phyloP scores from a whole-genome alignment of 2,113 vertebrate species.

The Daubentonia madagascariensis region DNA sequence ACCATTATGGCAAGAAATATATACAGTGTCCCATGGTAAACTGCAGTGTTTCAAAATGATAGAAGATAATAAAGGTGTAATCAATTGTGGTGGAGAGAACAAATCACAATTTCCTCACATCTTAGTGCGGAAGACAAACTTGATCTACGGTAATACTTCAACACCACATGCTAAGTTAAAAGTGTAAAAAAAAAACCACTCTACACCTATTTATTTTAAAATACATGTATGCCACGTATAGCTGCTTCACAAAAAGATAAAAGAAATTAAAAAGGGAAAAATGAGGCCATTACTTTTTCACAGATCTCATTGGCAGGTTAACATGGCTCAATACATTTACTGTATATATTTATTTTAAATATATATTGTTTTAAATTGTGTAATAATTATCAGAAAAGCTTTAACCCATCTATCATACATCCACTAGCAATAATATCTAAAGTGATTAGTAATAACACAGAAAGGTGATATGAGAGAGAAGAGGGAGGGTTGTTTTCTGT shows the following conservation, averaged over 20 bases:
- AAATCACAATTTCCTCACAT: constrained; percentile 83
- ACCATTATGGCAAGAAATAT: constrained; percentile 90
- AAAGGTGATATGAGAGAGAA: constrained; percentile 80
- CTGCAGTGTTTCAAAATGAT: constrained; percentile 86
- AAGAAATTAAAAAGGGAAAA: constrained; percentile 76
- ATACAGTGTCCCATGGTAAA: constrained; percentile 87
- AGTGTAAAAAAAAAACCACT: constrained; percentile 76
- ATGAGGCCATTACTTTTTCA: constrained; percentile 84
- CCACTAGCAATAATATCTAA: constrained; percentile 85
- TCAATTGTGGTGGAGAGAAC: constrained; percentile 81
- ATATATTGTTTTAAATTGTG: constrained; percentile 84
- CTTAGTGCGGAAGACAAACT: constrained; percentile 85
- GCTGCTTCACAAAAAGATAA: constrained; percentile 80
- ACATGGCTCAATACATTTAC: constrained; percentile 89
- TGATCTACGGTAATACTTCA: constrained; percentile 83
- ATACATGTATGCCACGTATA: constrained; percentile 85
- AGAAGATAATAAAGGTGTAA: constrained; percentile 78
- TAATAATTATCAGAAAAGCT: constrained; percentile 85
- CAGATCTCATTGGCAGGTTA: constrained; percentile 88
- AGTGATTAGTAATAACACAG: constrained; percentile 81
- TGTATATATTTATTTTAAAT: constrained; percentile 86
- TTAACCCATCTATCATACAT: constrained; percentile 84
- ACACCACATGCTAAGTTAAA: constrained; percentile 86
- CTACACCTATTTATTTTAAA: constrained; percentile 79
- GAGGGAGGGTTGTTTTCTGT: constrained; percentile 33